A percentile compares a stretch with the other conserved stretches of the same genome.
phyloP scores from a whole-genome alignment of 1,140 invertebrate species.

The Pseudomyrmex concolor region DNA sequence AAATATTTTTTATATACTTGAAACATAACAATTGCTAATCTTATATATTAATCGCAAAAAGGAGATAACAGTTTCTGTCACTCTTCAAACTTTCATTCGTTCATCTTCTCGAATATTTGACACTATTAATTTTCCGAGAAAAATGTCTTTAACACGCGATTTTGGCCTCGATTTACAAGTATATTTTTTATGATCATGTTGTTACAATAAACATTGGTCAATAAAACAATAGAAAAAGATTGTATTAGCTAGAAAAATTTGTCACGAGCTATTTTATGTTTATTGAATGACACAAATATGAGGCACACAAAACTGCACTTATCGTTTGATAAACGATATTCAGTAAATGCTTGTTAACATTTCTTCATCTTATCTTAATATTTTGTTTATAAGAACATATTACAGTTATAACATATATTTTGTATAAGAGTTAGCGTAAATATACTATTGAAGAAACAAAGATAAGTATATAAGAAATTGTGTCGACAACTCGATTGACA shows the following conservation, averaged over 20 bases:
- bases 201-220: not conserved
- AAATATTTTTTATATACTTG: slow-evolving; percentile 1
- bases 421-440: not conserved
- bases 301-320: not conserved
- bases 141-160: not conserved
- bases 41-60: not conserved
- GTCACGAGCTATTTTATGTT: not conserved
- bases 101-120: not conserved
- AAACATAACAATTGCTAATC: slow-evolving; percentile 17
- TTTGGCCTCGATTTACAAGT: not conserved
- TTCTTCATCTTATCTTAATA: too few relatives aligned
- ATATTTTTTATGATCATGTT: not conserved
- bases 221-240: not conserved
- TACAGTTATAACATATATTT: not conserved
- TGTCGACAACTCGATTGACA: not conserved
- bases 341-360: slow-evolving; percentile 5
- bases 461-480: not conserved
- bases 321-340: not conserved
- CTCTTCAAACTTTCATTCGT: not conserved
- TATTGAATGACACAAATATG: not conserved
- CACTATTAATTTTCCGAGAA: not conserved
- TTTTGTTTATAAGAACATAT: not conserved
- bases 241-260: not conserved
- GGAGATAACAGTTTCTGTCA: not conserved
- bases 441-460: not conserved